Evolutionary conservation across 1,140 invertebrate species (phyloP), one percentile per base, ranked within the genome.

Genomic region (Trichoplusia ni): DNA sequence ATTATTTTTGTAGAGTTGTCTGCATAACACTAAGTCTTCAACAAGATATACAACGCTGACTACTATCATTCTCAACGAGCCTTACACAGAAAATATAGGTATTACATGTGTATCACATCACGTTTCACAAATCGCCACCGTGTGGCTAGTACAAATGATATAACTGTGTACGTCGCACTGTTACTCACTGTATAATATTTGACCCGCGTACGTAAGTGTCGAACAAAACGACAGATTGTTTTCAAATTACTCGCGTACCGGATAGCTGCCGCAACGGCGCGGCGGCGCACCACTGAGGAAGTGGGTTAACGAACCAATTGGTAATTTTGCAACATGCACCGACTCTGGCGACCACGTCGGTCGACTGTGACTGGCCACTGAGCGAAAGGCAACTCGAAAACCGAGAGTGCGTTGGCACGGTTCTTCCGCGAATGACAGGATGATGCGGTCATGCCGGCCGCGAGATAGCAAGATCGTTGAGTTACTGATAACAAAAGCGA

Each of bases 381-480:
- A 77, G 81, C 84, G 80, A 86, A 86, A 86, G 84, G 84, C 79
- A 68, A 67, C 72, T 69, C 77, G 73, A 85, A 84, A 87, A 82
- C 75, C 78, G 82, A 84, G 84, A 86, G 84, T 79, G 75, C 80
- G 75, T 86, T 78, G 77, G 74, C 82, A 79, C 85, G 76, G 69
- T 79, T 83, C 79, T 78, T 77, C 71, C 77, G 71, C 82, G 78
- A 88, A 79, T 86, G 85, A 69, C 81, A 76, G 79, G 77, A 83
- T 85, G 81, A 76, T 74, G 77, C 74, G 77, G 71, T 79, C 78
- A 77, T 74, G 71, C 54, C 77, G 75, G 70, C 72, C 77, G 75
- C 75, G 76, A 82, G 82, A 89, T 85, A 84, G 77, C 66, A 73
- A 89, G 86, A 89, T 87, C 77, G 82, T 75, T 79, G 75, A 72